A percentile compares a stretch with the other conserved stretches of the same genome.
Evolutionary conservation across 2,113 vertebrate species (phyloP).

Genomic region (Neopipo cinnamomea): DNA sequence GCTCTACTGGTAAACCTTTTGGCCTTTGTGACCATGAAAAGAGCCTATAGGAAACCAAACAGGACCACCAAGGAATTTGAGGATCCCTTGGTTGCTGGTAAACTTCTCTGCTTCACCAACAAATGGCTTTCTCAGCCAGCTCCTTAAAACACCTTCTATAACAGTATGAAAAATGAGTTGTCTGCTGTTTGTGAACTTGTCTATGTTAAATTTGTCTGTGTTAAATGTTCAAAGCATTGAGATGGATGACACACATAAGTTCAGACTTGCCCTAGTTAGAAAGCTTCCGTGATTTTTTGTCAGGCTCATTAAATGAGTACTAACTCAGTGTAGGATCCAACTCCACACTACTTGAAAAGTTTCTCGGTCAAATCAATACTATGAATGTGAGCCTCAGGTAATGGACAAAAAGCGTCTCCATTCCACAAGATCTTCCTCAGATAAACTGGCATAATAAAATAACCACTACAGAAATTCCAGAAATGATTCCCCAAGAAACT

Average conservation of each 20-base stretch:
- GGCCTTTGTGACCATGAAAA: too few species aligned
- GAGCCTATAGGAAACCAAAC: too few species aligned
- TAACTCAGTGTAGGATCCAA: neutral
- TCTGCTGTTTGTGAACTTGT: neutral
- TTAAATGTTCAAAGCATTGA: neutral
- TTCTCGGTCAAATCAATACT: neutral
- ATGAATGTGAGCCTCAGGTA: neutral
- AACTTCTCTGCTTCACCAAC: neutral
- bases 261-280: neutral
- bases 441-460: neutral
- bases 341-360: neutral
- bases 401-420: neutral
- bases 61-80: too few species aligned
- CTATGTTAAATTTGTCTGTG: neutral
- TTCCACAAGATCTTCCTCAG: neutral
- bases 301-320: neutral
- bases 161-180: neutral
- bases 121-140: neutral
- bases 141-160: neutral
- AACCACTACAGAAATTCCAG: neutral
- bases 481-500: neutral
- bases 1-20: too few species aligned
- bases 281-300: neutral
- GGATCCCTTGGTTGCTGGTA: too few species aligned
- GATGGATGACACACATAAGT: neutral